Conservation (phyloP, 2,797 vertebrate genomes). For the Sebastes glaucus region DNA sequence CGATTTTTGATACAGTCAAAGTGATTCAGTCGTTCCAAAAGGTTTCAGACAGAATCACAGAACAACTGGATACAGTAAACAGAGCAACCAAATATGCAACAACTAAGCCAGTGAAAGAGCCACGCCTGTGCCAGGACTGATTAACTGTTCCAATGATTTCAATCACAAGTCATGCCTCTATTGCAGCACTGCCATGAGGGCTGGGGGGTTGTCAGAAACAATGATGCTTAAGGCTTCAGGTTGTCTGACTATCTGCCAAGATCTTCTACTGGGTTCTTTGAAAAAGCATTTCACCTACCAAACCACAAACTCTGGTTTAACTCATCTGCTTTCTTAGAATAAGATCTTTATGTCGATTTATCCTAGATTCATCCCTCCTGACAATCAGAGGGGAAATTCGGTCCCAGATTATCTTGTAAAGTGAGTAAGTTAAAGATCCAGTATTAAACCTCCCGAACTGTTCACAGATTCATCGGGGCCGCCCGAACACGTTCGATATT, state of each 20-base stretch:
- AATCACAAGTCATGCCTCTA: conserved; percentile 33
- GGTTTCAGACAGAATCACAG: conserved; percentile 18
- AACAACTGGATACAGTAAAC: conserved; percentile 43
- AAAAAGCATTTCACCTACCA: background rate
- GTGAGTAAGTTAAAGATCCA: too few species aligned
- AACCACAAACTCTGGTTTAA: conserved; percentile 5
- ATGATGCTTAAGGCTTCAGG: conserved; percentile 62
- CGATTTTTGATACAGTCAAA: conserved; percentile 1
- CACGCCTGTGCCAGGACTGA: conserved; percentile 36
- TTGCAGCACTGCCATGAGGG: conserved; percentile 38
- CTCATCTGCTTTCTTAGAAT: conserved; percentile 17
- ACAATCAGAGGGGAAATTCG: too few species aligned
- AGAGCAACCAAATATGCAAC: conserved; percentile 41
- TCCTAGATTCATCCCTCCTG: too few species aligned
- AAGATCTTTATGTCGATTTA: background rate
- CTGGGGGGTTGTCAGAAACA: conserved; percentile 79
- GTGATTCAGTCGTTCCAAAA: background rate
- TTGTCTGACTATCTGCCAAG: conserved; percentile 70
- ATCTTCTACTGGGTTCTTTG: conserved; percentile 56
- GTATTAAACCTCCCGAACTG: too few species aligned
- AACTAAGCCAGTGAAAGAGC: conserved; percentile 21
- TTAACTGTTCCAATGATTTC: conserved; percentile 45
- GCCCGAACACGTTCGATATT: too few species aligned
- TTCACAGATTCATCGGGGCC: too few species aligned
- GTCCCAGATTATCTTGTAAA: too few species aligned